A percentile compares a stretch with the other conserved stretches of the same genome.
Conservation (phyloP, 2,888 invertebrate genomes). For the Psylliodes chrysocephalus region DNA sequence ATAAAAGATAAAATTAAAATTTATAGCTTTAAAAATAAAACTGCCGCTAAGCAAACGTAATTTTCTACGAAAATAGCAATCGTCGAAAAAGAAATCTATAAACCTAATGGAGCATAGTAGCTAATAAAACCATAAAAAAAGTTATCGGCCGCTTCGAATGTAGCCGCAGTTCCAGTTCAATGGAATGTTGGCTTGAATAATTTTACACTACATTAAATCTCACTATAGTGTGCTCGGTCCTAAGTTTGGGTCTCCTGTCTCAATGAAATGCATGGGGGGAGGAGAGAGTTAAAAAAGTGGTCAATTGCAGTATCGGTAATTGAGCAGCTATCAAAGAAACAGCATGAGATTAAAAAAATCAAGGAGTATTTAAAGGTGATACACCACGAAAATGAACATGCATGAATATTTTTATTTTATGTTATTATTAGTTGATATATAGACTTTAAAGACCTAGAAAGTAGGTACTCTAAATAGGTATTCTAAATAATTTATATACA, state of each 20-base stretch:
- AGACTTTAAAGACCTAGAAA: too few relatives aligned
- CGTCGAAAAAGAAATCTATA: background rate
- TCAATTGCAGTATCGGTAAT: too few relatives aligned
- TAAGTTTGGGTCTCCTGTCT: background rate
- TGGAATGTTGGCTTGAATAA: constrained; percentile 11
- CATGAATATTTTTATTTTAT: too few relatives aligned
- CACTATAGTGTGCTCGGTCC: background rate
- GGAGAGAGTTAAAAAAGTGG: too few relatives aligned
- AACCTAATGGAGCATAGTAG: constrained; percentile 9
- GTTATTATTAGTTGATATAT: too few relatives aligned
- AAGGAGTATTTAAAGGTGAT: too few relatives aligned
- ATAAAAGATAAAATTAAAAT: background rate
- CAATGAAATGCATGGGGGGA: background rate
- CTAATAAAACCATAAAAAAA: constrained; percentile 12
- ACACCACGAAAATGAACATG: too few relatives aligned
- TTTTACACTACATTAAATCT: constrained; percentile 16
- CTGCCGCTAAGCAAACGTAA: background rate
- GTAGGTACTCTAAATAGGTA: too few relatives aligned
- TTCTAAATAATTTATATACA: too few relatives aligned
- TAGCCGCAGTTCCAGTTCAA: constrained; percentile 10
- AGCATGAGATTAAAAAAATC: too few relatives aligned
- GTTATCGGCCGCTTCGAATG: constrained; percentile 9
- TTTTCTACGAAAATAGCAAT: constrained; percentile 1
- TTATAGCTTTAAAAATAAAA: background rate
- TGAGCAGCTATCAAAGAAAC: too few relatives aligned